phyloP scores from a whole-genome alignment of 2,797 vertebrate genomes.

The Toxotes lorentzi region DNA sequence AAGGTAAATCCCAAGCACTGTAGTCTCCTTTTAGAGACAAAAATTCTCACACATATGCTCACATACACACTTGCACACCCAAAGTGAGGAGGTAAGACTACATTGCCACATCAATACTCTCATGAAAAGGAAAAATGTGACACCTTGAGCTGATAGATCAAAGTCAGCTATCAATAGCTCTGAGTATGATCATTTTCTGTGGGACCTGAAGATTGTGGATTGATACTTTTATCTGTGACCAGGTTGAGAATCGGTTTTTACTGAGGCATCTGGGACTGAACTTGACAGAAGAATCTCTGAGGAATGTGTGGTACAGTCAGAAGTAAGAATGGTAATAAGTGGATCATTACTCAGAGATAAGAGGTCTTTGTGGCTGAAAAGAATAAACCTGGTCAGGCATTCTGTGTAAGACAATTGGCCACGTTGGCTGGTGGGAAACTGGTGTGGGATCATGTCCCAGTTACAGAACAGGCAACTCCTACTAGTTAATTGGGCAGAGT shows the following conservation, averaged over 20 bases:
- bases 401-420: not conserved
- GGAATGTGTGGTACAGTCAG: not conserved
- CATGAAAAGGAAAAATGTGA: slow-evolving; percentile 60
- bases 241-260: slow-evolving; percentile 53
- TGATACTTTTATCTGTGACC: slow-evolving; percentile 59
- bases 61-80: not conserved
- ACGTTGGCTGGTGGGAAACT: not conserved
- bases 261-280: slow-evolving; percentile 12
- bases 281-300: slow-evolving; percentile 13
- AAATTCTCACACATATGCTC: not conserved
- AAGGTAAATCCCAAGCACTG: slow-evolving; percentile 21
- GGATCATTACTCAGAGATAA: not conserved
- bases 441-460: not conserved
- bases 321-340: not conserved
- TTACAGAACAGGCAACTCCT: not conserved
- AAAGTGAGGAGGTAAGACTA: slow-evolving; percentile 36
- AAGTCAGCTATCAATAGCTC: slow-evolving; percentile 67
- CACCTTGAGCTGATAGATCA: slow-evolving; percentile 63
- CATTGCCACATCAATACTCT: slow-evolving; percentile 43
- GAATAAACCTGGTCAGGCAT: not conserved
- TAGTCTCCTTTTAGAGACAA: slow-evolving; percentile 29
- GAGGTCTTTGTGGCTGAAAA: not conserved
- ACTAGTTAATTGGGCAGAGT: not conserved
- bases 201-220: slow-evolving; percentile 53
- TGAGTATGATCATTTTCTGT: slow-evolving; percentile 72